A percentile compares a stretch with the other conserved stretches of the same genome.
Evolutionary conservation across 2,113 vertebrate species (phyloP).

Genomic region (Addax nasomaculatus): DNA sequence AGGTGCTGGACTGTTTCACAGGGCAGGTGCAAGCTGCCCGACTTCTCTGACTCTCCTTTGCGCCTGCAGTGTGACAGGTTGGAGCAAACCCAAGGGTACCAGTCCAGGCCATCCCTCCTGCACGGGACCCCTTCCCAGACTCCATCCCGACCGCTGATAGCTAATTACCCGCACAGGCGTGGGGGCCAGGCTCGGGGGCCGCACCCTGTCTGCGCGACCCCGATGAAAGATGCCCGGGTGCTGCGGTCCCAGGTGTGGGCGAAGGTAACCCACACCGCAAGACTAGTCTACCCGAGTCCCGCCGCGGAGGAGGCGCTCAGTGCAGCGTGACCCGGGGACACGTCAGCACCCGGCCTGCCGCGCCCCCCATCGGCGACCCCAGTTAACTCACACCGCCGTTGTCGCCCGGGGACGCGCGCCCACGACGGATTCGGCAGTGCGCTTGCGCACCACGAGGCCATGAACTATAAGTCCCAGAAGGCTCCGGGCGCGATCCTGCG

Average conservation of each 20-base stretch:
- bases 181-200: neutral
- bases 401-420: accelerated
- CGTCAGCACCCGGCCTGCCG: accelerated
- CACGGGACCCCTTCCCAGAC: neutral
- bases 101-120: neutral
- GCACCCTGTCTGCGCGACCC: too few relatives aligned
- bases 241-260: neutral
- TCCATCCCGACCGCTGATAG: neutral
- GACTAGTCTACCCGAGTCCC: neutral
- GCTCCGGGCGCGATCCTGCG: neutral
- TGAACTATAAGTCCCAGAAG: neutral
- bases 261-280: neutral
- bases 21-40: neutral
- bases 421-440: neutral
- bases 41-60: neutral
- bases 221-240: neutral
- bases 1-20: neutral
- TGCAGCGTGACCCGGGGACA: too few relatives aligned
- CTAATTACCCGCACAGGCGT: neutral
- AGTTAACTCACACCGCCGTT: neutral
- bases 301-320: neutral
- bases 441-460: neutral
- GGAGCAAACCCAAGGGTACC: neutral
- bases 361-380: neutral
- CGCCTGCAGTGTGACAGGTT: neutral